phyloP scores from a whole-genome alignment of 2,888 invertebrate genomes.

The Sialis fuliginosa region DNA sequence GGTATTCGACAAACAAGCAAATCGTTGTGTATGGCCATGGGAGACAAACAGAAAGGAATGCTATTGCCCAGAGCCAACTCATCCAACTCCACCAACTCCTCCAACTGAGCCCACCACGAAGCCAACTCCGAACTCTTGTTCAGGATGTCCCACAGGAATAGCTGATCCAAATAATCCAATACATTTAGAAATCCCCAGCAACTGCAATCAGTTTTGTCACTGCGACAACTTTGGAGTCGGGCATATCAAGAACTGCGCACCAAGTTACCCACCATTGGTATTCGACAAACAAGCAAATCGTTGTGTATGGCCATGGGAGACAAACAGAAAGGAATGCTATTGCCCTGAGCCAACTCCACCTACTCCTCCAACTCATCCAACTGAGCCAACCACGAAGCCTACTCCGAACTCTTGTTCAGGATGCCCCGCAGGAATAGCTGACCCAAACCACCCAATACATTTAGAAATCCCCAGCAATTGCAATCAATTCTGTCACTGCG shows the following conservation, averaged over 20 bases:
- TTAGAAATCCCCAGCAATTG: not conserved
- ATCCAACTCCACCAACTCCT: not conserved
- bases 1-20: not conserved
- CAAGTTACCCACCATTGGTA: not conserved
- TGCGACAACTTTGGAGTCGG: not conserved
- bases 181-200: not conserved
- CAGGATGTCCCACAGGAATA: not conserved
- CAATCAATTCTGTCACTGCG: conserved; percentile 1
- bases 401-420: not conserved
- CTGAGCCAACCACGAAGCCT: not conserved
- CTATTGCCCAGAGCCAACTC: not conserved
- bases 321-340: not conserved
- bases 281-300: not conserved
- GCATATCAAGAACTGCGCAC: not conserved
- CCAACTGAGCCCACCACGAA: not conserved
- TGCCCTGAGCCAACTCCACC: not conserved
- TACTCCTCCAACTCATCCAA: not conserved
- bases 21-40: not conserved
- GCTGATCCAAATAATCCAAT: not conserved
- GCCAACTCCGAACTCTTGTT: not conserved
- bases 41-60: not conserved
- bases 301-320: not conserved
- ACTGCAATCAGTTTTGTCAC: not conserved
- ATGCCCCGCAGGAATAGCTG: not conserved
- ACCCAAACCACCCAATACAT: not conserved